Evolutionary conservation across 1,140 invertebrate species (phyloP), one percentile per base, ranked within the genome.

Genomic region (Heliothis virescens): DNA sequence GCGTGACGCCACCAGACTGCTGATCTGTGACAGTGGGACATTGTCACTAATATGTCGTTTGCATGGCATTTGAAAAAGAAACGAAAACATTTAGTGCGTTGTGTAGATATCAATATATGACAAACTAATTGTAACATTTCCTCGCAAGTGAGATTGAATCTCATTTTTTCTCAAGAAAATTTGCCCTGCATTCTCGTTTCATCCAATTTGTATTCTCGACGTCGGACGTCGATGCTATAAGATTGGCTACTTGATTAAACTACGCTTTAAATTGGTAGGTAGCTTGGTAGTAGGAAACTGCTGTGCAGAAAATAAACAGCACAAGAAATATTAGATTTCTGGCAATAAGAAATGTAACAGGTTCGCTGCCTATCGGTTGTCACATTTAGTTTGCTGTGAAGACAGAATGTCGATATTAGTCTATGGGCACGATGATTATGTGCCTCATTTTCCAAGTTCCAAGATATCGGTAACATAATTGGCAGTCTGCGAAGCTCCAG

Each of bases 1-100:
- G 21, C 95, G 91, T 26, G 95, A 95, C 84, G 96, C 96, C 84
- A 99, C 97, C 90, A 99, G 95, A 50, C 98, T 98, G 82, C 98
- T 98, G 85, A 99, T 99, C 98, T 99, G 95, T 57, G 79, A 82
- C 41, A 74, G 79, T 53, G 69, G 26, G 26, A 52, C 60, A 12
- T 67, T 59, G n/a, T 55, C 57, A 29, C 4, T 34, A 4, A 34
- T 9, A 57, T 52, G 16, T 52, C 26, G 0, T 50, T 67, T 10
- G n/a, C 15, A n/a, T 10, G 10, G 13, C 13, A 29, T 29, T 60
- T 15, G 13, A n/a, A 53, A 12, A 53, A 53, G 4, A 53, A 53
- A 53, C 9, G 11, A 53, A 5, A 41, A 5, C 5, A 41, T 41
- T 41, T 41, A 41, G 5, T 41, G 34, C 34, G 9, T 9, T 7